These are phyloP conservation scores for Agapornis roseicollis DNA, from an alignment of 2,113 vertebrate genomes.

Conservation along the genomic window DNA sequence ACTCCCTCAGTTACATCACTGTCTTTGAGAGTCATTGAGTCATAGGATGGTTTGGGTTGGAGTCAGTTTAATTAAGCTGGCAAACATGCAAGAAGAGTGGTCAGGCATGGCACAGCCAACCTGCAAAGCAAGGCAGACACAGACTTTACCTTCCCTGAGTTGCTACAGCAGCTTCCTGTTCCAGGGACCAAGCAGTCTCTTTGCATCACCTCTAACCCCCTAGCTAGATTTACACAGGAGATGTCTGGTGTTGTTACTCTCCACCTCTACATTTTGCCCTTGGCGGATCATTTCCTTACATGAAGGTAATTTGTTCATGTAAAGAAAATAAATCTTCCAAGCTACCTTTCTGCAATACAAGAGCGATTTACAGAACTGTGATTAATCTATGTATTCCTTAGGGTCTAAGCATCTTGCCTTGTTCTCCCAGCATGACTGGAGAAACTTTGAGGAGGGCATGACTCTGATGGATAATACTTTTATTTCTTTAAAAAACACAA, in stretches of 20 bases:
- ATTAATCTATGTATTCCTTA: not conserved
- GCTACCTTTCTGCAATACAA: not conserved
- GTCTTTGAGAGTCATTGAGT: not conserved
- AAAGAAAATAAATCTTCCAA: not conserved
- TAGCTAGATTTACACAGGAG: fast-evolving
- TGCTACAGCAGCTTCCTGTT: not conserved
- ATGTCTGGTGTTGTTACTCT: not conserved
- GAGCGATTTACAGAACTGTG: not conserved
- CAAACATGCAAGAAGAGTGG: fast-evolving
- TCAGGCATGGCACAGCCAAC: not conserved
- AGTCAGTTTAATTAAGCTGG: not conserved
- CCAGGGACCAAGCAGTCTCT: not conserved
- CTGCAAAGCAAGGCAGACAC: not conserved
- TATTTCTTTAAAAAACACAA: not conserved
- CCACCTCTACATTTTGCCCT: not conserved
- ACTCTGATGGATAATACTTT: not conserved
- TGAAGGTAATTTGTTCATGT: not conserved
- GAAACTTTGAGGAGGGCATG: not conserved
- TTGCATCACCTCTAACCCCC: not conserved
- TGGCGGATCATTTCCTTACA: not conserved
- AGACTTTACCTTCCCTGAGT: fast-evolving
- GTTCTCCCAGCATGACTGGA: not conserved
- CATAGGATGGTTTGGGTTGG: not conserved
- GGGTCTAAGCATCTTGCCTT: not conserved
- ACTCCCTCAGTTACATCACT: fast-evolving